phyloP scores from a whole-genome alignment of 2,113 vertebrate genomes.

The Xiphophorus couchianus region DNA sequence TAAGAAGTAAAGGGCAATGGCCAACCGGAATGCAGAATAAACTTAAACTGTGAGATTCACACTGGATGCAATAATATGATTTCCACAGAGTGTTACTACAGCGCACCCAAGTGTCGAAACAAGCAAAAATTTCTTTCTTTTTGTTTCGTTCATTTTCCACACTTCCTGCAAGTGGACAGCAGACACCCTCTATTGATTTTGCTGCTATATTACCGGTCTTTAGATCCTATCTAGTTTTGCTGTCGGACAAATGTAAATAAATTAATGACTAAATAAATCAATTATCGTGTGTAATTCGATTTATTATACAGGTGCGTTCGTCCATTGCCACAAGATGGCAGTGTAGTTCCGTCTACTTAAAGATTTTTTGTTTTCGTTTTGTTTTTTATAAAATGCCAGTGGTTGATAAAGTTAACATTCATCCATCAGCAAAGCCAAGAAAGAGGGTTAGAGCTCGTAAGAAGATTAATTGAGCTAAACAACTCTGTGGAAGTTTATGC shows the following conservation, averaged over 20 bases:
- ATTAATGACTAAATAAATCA: neutral
- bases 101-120: slow-evolving; percentile 42
- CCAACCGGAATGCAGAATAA: slow-evolving; percentile 1
- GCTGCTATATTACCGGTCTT: neutral
- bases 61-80: neutral
- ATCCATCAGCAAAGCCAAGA: too few species aligned
- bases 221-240: neutral
- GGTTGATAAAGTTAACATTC: too few species aligned
- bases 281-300: neutral
- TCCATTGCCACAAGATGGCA: slow-evolving; percentile 57
- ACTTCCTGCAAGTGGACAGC: neutral
- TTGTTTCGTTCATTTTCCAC: neutral
- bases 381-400: too few species aligned
- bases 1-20: neutral
- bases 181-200: too few species aligned
- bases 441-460: too few species aligned
- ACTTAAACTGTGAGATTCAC: neutral
- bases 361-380: too few species aligned
- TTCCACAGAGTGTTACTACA: slow-evolving; percentile 8
- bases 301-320: neutral
- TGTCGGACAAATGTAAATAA: neutral
- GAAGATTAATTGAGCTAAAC: too few species aligned
- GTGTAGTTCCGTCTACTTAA: slow-evolving; percentile 39
- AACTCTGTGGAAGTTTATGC: too few species aligned
- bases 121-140: neutral